A percentile compares a stretch with the other conserved stretches of the same genome.
phyloP scores from a whole-genome alignment of 2,113 vertebrate genomes.

The Marmota monax region DNA sequence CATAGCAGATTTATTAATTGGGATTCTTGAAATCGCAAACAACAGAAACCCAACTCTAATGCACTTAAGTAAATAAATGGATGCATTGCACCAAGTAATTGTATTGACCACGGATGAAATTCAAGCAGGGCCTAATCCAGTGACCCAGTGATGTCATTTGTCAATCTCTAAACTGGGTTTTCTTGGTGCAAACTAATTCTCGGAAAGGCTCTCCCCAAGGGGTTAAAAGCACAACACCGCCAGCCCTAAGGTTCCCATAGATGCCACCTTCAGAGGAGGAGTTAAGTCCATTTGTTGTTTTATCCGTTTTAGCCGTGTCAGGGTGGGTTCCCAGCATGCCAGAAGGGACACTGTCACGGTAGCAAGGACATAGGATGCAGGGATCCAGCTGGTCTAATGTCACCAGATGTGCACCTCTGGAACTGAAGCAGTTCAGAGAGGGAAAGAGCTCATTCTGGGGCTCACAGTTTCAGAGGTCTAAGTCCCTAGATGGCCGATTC shows the following conservation, averaged over 20 bases:
- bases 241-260: neutral
- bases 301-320: neutral
- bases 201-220: neutral
- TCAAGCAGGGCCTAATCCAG: neutral
- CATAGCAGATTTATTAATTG: constrained; percentile 33
- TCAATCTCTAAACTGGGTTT: neutral
- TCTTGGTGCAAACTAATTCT: neutral
- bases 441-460: too few species aligned
- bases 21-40: constrained; percentile 11
- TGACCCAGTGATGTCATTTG: neutral
- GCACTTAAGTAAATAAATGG: neutral
- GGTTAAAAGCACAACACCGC: neutral
- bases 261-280: neutral
- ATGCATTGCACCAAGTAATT: neutral
- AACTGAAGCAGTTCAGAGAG: neutral
- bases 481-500: too few species aligned
- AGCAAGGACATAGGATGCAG: neutral
- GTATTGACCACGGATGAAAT: neutral
- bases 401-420: neutral
- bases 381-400: neutral
- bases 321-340: neutral
- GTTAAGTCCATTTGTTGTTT: neutral
- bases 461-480: too few species aligned
- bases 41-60: neutral
- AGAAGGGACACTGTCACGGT: neutral